These are phyloP conservation scores for Platysternon megacephalum DNA, from an alignment of 2,113 vertebrate genomes.

Conservation along the genomic window DNA sequence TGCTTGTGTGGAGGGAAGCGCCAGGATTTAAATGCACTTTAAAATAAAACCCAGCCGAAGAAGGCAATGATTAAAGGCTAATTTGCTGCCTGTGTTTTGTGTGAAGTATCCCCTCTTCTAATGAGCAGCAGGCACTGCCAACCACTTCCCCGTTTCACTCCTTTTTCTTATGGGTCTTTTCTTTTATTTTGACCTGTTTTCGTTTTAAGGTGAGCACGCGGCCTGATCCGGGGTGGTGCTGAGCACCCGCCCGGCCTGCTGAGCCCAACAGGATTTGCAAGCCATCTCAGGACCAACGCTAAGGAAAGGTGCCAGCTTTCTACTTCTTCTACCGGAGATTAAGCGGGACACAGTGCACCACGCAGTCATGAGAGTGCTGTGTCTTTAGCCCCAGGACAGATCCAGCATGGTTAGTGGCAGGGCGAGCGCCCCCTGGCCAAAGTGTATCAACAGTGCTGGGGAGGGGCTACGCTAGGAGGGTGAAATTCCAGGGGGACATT, in stretches of 20 bases:
- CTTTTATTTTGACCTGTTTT: slow-evolving; percentile 46
- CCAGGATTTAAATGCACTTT: slow-evolving; percentile 39
- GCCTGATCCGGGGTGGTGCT: not conserved
- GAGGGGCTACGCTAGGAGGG: not conserved
- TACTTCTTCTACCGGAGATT: not conserved
- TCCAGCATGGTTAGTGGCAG: not conserved
- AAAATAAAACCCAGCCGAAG: slow-evolving; percentile 34
- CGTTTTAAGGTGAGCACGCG: accelerated
- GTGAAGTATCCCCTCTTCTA: slow-evolving; percentile 67
- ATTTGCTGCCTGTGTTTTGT: slow-evolving; percentile 75
- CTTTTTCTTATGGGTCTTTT: slow-evolving; percentile 57
- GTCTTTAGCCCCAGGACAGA: not conserved
- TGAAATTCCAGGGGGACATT: not conserved
- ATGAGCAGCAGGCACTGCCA: slow-evolving; percentile 58
- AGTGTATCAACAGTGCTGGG: not conserved
- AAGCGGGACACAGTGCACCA: not conserved
- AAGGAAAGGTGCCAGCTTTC: not conserved
- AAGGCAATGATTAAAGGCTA: slow-evolving; percentile 75
- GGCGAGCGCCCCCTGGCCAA: not conserved
- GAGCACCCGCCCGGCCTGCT: not conserved
- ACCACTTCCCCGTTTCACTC: not conserved
- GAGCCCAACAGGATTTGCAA: not conserved
- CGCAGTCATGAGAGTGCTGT: not conserved
- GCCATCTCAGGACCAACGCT: accelerated
- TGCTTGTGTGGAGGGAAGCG: slow-evolving; percentile 33